Evolutionary conservation across 1,140 invertebrate genomes (phyloP), one percentile per base, ranked within the genome.

Genomic region (Ctenoplectra terminalis): DNA sequence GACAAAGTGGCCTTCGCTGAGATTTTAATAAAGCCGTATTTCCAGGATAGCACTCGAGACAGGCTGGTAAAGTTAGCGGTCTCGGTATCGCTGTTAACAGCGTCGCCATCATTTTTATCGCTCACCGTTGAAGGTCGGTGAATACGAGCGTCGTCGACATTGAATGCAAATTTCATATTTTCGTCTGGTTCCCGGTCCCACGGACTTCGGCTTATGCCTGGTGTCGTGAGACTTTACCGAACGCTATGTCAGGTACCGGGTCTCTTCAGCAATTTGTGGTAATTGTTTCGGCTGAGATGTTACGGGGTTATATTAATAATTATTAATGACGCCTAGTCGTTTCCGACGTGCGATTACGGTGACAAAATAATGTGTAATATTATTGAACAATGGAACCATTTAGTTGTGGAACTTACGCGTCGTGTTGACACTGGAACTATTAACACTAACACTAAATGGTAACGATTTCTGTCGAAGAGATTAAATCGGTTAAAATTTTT

Each of bases 151-250:
- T 15, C 48, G 67, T 40, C 31, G n/a, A 83, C 76, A 86, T 86
- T 87, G 64, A 87, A 87, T 83, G 84, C 81, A 87, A 86, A 86
- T 87, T 81, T 73, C 29, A 81, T 86, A 86, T 83, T 83, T 87
- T 87, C 50, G 71, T 63, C 56, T 80, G 15, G 81, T 86, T 86
- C 85, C n/a, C 71, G 54, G 72, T 87, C 84, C 81, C 84, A 87
- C 84, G 81, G 43, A 34, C 69, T 40, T 46, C 54, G 58, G 11
- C 29, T 82, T 54, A 46, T 58, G 43, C 31, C 56, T 40, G 29
- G 23, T 29, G 23, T 7, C 72, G 67, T 77, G 84, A n/a, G 83
- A 86, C 60, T 72, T 64, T 11, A 40, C 43, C 66, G 82, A 60
- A 56, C 52, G 29, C 29, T 20, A 23, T 52, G 46, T 43, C 58